Evolutionary conservation across 2,113 vertebrate genomes (phyloP).

Genomic region (Columba janthina): DNA sequence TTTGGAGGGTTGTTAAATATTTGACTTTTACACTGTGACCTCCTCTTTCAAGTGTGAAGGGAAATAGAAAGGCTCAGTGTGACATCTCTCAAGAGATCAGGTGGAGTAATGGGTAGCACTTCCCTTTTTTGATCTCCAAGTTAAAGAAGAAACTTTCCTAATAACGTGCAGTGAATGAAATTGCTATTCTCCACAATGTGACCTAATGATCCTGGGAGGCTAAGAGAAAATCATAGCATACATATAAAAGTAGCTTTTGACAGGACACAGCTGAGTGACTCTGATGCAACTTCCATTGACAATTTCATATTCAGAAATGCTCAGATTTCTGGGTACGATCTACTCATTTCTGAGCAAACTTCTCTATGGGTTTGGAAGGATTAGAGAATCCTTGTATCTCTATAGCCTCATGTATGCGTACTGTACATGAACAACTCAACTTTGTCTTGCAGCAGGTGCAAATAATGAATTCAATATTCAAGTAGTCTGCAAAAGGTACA

Average conservation of each 20-base stretch:
- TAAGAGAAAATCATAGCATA: neutral
- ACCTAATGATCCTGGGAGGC: neutral
- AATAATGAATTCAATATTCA: neutral
- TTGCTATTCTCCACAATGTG: neutral
- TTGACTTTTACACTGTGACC: neutral
- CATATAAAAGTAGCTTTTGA: neutral
- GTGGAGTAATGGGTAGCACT: neutral
- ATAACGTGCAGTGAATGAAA: neutral
- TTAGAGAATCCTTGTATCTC: neutral
- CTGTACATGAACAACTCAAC: neutral
- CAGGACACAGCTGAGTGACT: neutral
- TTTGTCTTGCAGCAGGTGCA: neutral
- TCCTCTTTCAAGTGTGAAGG: constrained; percentile 11
- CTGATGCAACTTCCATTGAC: neutral
- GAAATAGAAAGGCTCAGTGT: neutral
- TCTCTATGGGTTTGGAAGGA: neutral
- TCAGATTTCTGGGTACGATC: neutral
- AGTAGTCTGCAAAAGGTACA: neutral
- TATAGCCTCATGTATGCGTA: neutral
- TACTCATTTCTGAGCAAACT: neutral
- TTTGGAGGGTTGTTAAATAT: constrained; percentile 19
- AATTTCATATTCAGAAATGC: neutral
- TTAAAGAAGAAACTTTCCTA: neutral
- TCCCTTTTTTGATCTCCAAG: neutral
- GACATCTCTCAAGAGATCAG: neutral